Percentiles rank a stretch among this genome's conserved stretches.
Evolutionary conservation across 2,797 vertebrate species (phyloP).

Genomic region (Schizopygopsis malacanthus): DNA sequence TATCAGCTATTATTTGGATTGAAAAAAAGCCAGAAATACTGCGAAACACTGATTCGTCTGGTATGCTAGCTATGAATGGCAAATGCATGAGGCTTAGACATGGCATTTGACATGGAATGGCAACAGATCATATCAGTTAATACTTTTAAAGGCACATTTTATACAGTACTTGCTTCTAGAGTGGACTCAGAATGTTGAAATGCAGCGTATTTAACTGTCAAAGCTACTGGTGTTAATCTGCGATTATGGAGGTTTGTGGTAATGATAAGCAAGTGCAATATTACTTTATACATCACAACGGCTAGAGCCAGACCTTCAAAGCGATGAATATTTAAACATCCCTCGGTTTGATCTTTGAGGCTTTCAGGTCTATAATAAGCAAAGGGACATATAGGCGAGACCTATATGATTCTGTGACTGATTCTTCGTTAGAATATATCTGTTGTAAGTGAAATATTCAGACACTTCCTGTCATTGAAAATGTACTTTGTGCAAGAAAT

Average conservation of each 20-base stretch:
- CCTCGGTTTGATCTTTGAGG: conserved; percentile 71
- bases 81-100: conserved; percentile 54
- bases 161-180: conserved; percentile 70
- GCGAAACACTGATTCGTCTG: conserved; percentile 45
- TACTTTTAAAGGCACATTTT: conserved; percentile 79
- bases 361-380: conserved; percentile 61
- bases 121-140: conserved; percentile 60
- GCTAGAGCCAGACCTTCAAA: conserved; percentile 57
- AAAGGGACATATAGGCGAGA: conserved; percentile 56
- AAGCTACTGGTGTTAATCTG: conserved; percentile 51
- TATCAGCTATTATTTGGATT: conserved; percentile 29
- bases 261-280: conserved; percentile 56
- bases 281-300: conserved; percentile 51
- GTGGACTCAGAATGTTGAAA: conserved; percentile 56
- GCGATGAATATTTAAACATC: conserved; percentile 72
- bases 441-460: conserved; percentile 13
- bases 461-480: conserved; percentile 22
- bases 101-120: conserved; percentile 55
- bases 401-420: conserved; percentile 35
- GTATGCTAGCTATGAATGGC: conserved; percentile 41
- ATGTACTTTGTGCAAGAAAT: conserved; percentile 16
- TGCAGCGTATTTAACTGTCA: conserved; percentile 53
- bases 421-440: not conserved
- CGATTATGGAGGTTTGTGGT: not conserved
- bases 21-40: conserved; percentile 49